Evolutionary conservation across 1,140 invertebrate species (phyloP).

Genomic region (Drosophila lacteicornis): DNA sequence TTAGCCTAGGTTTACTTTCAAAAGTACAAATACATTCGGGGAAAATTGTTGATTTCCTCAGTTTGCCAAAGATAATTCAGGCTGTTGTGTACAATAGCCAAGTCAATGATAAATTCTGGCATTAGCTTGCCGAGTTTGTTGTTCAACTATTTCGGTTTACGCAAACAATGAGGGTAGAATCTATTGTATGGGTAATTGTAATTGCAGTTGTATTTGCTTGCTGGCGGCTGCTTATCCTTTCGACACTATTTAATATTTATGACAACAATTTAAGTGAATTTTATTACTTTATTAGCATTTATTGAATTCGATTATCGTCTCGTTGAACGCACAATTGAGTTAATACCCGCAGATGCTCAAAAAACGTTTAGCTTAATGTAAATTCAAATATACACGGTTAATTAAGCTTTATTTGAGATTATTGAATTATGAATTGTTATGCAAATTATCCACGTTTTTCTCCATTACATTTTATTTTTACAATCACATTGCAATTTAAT

Average conservation of each 20-base stretch:
- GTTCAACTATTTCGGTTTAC: constrained; percentile 20
- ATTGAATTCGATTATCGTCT: constrained; percentile 30
- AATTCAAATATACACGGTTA: constrained; percentile 42
- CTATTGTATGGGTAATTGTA: constrained; percentile 10
- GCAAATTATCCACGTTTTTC: constrained; percentile 24
- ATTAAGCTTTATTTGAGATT: constrained; percentile 46
- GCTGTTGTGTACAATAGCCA: constrained; percentile 39
- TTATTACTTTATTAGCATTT: constrained; percentile 43
- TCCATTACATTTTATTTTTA: constrained; percentile 15
- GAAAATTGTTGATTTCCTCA: constrained; percentile 2
- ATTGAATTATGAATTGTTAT: constrained; percentile 46
- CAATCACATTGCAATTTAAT: constrained; percentile 75
- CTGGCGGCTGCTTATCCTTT: constrained; percentile 19
- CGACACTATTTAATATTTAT: constrained; percentile 39
- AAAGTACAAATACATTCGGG: constrained; percentile 33
- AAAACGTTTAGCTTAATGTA: constrained; percentile 38
- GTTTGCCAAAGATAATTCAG: constrained; percentile 14
- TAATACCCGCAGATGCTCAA: constrained; percentile 38
- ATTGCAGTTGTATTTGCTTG: constrained; percentile 3
- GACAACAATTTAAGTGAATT: constrained; percentile 30
- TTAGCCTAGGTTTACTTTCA: constrained; percentile 36
- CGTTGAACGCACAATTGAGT: constrained; percentile 39
- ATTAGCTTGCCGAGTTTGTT: constrained; percentile 26
- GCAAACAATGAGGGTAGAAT: constrained; percentile 12
- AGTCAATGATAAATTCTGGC: constrained; percentile 37